phyloP scores from a whole-genome alignment of 2,113 vertebrate genomes.

The Sinocyclocheilus anophthalmus region DNA sequence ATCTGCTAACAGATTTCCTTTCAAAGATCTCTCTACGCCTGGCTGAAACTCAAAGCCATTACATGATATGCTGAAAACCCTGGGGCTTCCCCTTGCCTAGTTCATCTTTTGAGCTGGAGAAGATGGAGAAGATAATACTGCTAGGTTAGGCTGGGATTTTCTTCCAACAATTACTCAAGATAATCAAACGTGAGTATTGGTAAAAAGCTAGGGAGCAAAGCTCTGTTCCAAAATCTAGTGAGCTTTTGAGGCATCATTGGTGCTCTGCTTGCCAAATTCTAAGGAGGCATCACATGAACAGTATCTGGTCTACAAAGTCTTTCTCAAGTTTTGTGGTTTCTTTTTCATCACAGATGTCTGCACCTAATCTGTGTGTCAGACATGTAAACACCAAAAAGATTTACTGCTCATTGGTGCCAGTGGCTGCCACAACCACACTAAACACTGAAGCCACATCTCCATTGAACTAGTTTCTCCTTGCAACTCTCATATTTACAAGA shows the following conservation, averaged over 20 bases:
- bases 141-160: neutral
- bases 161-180: neutral
- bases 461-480: constrained; percentile 35
- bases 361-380: constrained; percentile 69
- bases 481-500: constrained; percentile 64
- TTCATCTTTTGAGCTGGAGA: neutral
- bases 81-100: constrained; percentile 33
- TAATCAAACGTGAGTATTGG: neutral
- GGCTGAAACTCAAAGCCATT: constrained; percentile 67
- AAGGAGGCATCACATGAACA: neutral
- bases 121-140: constrained; percentile 20
- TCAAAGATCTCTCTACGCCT: constrained; percentile 64
- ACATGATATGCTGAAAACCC: constrained; percentile 69
- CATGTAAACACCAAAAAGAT: constrained; percentile 73
- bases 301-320: neutral
- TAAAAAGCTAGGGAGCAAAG: neutral
- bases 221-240: neutral
- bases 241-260: neutral
- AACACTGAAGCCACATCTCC: constrained; percentile 41
- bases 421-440: constrained; percentile 9
- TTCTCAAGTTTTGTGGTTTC: constrained; percentile 17
- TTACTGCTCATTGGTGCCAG: constrained; percentile 65
- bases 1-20: constrained; percentile 63
- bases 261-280: neutral
- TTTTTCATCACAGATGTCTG: constrained; percentile 33